Conservation (phyloP, 2,113 vertebrate species). For the Dissostichus mawsoni region DNA sequence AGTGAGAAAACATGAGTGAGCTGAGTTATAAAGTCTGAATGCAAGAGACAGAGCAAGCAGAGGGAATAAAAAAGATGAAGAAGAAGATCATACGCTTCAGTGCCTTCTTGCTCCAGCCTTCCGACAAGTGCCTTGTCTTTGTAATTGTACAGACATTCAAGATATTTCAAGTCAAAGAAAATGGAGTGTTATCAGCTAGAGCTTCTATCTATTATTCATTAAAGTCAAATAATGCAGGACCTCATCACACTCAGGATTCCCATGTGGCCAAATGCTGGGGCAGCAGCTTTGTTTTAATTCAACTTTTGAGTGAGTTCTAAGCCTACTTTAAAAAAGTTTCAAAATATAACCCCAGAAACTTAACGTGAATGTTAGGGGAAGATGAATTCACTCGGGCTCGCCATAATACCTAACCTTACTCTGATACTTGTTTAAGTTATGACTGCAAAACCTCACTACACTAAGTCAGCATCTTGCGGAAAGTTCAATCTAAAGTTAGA, state of each 20-base stretch:
- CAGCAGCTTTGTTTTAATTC: background rate
- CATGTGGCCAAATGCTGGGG: background rate
- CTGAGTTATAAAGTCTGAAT: conserved; percentile 1
- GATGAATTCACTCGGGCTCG: no score
- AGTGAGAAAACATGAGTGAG: background rate
- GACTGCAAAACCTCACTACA: no score
- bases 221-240: conserved; percentile 46
- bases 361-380: background rate
- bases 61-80: conserved; percentile 21
- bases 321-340: background rate
- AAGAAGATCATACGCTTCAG: conserved; percentile 12
- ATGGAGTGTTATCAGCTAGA: conserved; percentile 2
- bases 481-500: no score
- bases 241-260: background rate
- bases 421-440: no score
- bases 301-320: background rate
- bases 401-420: no score
- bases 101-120: background rate
- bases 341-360: background rate
- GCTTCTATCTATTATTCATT: conserved; percentile 41
- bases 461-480: no score
- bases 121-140: conserved; percentile 12
- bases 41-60: background rate
- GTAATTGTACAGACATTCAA: conserved; percentile 17
- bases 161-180: conserved; percentile 38